A percentile compares a stretch with the other conserved stretches of the same genome.
These are phyloP conservation scores for Troides aeacus DNA, from an alignment of 2,888 invertebrate species.

Conservation along the genomic window DNA sequence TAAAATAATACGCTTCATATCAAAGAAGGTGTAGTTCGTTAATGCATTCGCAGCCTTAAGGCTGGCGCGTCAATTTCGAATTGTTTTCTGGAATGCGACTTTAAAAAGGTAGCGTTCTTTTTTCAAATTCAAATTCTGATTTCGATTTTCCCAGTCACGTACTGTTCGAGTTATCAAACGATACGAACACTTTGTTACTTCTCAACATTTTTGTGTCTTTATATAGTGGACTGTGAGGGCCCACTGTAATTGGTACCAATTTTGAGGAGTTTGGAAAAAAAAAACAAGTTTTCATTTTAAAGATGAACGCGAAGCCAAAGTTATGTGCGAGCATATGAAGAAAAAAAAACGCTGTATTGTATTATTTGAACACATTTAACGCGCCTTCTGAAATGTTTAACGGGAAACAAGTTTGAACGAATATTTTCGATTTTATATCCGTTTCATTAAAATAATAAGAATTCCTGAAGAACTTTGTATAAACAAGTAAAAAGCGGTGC, in stretches of 20 bases:
- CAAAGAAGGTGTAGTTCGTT: conserved; percentile 77
- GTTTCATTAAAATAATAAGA: not conserved
- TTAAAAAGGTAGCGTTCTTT: conserved; percentile 51
- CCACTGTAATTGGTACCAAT: conserved; percentile 19
- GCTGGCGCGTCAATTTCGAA: conserved; percentile 68
- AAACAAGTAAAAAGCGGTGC: not conserved
- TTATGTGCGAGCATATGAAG: conserved; percentile 14
- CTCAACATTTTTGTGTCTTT: conserved; percentile 15
- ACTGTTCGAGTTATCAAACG: conserved; percentile 24
- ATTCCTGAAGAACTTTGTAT: not conserved
- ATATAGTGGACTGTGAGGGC: conserved; percentile 11
- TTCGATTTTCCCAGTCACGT: conserved; percentile 39
- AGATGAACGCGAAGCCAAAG: conserved; percentile 10
- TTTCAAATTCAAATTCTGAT: conserved; percentile 52
- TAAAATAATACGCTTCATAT: conserved; percentile 78
- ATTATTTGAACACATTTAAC: conserved; percentile 20
- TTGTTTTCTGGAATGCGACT: conserved; percentile 78
- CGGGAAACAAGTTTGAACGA: conserved; percentile 18
- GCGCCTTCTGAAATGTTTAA: conserved; percentile 5
- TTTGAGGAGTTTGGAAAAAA: conserved; percentile 11
- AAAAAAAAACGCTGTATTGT: conserved; percentile 12
- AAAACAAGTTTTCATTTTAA: conserved; percentile 10
- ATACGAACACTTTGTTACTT: conserved; percentile 24
- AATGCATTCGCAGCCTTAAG: conserved; percentile 76
- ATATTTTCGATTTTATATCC: conserved; percentile 11